A percentile compares a stretch with the other conserved stretches of the same genome.
Evolutionary conservation across 2,113 vertebrate species (phyloP).

Genomic region (Ploceus nigricollis): DNA sequence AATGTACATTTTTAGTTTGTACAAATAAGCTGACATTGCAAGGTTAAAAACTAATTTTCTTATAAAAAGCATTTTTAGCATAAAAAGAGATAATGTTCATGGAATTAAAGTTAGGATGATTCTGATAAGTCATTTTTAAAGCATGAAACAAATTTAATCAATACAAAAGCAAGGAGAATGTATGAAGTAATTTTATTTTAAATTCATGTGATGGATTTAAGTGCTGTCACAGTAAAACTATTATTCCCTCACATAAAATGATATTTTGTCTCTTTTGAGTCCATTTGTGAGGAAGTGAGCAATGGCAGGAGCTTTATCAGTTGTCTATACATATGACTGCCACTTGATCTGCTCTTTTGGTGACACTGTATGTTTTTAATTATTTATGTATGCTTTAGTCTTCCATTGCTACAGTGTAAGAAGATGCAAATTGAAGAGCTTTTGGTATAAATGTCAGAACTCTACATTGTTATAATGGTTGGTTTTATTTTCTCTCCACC

Average conservation of each 20-base stretch:
- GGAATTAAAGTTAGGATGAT: neutral
- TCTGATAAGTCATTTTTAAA: conserved; percentile 7
- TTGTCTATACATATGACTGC: neutral
- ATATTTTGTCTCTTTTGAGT: neutral
- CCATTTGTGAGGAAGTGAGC: neutral
- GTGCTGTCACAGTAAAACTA: neutral
- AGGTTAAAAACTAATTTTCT: neutral
- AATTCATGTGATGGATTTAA: neutral
- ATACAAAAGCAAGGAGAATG: neutral
- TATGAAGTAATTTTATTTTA: conserved; percentile 5
- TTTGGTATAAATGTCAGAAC: neutral
- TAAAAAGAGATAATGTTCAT: neutral
- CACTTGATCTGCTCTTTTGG: neutral
- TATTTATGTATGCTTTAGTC: neutral
- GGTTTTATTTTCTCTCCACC: neutral
- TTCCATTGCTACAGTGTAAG: neutral
- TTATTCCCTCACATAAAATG: neutral
- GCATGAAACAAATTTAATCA: neutral
- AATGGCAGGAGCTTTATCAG: neutral
- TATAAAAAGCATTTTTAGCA: neutral
- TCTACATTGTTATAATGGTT: neutral
- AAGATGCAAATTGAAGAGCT: neutral
- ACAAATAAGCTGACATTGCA: neutral
- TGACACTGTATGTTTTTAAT: neutral
- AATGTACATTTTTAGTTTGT: neutral